Evolutionary conservation across 2,888 invertebrate genomes (phyloP), one percentile per base, ranked within the genome.

Genomic region (Euzophera pinguis): DNA sequence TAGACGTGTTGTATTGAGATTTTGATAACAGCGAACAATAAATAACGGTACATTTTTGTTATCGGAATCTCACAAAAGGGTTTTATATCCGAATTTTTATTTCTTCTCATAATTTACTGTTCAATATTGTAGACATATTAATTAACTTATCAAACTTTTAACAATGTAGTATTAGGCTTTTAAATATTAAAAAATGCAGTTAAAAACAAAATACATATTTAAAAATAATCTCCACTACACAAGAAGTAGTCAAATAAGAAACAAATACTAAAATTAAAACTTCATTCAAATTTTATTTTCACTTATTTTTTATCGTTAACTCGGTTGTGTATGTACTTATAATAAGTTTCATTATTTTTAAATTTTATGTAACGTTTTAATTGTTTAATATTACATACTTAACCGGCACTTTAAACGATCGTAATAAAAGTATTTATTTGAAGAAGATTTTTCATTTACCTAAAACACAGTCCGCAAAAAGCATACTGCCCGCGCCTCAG

Each of bases 291-390:
- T 58, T 65, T 64, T 65, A 73, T 75, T 73, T 69, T 62, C 65
- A 71, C 69, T 72, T 79, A 73, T 69, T 76, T 74, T 78, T 67
- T 78, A 81, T 76, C 70, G 68, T 80, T 82, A 76, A 80, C 81
- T 87, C 84, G 88, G 87, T 90, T 90, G 86, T 89, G 90, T 90
- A 84, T 89, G 89, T 92, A 92, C 91, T 91, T 91, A 91, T 90
- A 71, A 71, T 84, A 84, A 81, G 78, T 80, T 81, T 79, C 73
- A 66, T 74, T 68, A 78, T 79, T 82, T 75, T 79, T 78, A 67
- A 73, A 69, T 88, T 78, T 58, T 87, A 84, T 91, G 89, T 91
- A 90, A 91, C 83, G 79, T 73, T 74, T 76, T 75, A 75, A 81
- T 79, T 81, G 81, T 86, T 78, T 81, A 91, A 90, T 89, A 86